These are phyloP conservation scores for Trachelus iudaicus DNA, from an alignment of 2,888 invertebrate species.

Conservation along the genomic window DNA sequence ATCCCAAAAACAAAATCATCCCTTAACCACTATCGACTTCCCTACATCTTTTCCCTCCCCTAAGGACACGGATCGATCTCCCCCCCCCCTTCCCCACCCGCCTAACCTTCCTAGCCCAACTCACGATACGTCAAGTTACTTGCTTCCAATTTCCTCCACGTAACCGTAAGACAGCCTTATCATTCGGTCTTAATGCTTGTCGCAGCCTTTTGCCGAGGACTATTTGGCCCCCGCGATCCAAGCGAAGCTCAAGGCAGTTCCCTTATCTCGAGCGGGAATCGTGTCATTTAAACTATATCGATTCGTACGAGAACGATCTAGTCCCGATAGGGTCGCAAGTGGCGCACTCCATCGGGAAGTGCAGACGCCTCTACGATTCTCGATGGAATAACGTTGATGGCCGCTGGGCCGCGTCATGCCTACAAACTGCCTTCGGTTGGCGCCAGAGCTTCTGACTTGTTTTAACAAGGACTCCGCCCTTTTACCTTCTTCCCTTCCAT, in stretches of 20 bases:
- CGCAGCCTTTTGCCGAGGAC: conserved; percentile 9
- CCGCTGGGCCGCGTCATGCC: conserved; percentile 7
- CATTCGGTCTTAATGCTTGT: conserved; percentile 9
- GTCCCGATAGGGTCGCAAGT: neutral
- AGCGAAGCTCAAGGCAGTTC: neutral
- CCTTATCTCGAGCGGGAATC: conserved; percentile 20
- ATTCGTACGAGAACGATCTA: conserved; percentile 11
- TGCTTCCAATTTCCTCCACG: conserved; percentile 4
- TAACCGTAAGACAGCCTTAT: conserved; percentile 3
- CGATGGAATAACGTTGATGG: neutral
- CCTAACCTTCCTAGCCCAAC: neutral
- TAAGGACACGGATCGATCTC: neutral
- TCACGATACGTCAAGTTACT: conserved; percentile 2
- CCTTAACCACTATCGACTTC: neutral
- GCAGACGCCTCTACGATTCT: neutral
- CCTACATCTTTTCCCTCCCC: neutral
- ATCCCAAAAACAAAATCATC: neutral
- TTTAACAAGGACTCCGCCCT: conserved; percentile 17
- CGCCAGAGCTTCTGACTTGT: conserved; percentile 20
- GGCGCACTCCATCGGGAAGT: neutral
- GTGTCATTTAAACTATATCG: conserved; percentile 23
- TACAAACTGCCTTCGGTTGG: conserved; percentile 18
- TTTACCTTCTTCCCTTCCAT: conserved; percentile 3
- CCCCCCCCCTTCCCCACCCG: too few relatives aligned
- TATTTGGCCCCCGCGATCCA: neutral